Evolutionary conservation across 2,888 invertebrate species (phyloP).

Genomic region (Allygus modestus): DNA sequence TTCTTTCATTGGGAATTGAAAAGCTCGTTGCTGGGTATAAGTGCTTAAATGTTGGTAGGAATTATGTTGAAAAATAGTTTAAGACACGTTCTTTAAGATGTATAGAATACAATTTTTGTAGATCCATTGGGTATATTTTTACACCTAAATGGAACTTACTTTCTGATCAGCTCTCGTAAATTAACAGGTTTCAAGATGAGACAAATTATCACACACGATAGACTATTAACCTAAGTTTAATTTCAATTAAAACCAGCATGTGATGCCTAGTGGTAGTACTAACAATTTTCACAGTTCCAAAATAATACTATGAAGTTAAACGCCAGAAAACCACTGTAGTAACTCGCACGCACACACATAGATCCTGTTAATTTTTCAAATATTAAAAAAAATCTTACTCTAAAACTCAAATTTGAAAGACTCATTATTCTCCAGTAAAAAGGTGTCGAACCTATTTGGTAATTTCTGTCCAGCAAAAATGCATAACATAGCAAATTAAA

Average conservation of each 20-base stretch:
- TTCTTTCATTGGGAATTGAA: too few species aligned
- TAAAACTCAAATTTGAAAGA: neutral
- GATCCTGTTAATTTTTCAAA: neutral
- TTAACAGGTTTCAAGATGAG: neutral
- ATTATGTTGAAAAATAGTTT: too few species aligned
- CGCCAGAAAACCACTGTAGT: neutral
- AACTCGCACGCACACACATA: neutral
- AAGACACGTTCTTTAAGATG: too few species aligned
- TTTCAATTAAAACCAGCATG: neutral
- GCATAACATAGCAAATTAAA: neutral
- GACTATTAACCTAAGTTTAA: neutral
- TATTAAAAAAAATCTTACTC: neutral
- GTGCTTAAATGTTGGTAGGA: too few species aligned
- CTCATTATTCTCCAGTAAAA: neutral
- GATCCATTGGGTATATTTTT: too few species aligned
- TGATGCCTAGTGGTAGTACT: neutral
- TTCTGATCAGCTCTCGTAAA: neutral
- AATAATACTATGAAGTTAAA: neutral
- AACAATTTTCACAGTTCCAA: neutral
- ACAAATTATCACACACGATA: neutral
- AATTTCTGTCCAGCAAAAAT: conserved; percentile 3
- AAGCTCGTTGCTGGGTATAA: too few species aligned
- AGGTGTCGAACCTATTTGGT: neutral
- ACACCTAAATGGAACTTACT: too few species aligned
- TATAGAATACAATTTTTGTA: too few species aligned